Evolutionary conservation across 2,113 vertebrate genomes (phyloP), one percentile per base, ranked within the genome.

Genomic region (Silurus glanis): DNA sequence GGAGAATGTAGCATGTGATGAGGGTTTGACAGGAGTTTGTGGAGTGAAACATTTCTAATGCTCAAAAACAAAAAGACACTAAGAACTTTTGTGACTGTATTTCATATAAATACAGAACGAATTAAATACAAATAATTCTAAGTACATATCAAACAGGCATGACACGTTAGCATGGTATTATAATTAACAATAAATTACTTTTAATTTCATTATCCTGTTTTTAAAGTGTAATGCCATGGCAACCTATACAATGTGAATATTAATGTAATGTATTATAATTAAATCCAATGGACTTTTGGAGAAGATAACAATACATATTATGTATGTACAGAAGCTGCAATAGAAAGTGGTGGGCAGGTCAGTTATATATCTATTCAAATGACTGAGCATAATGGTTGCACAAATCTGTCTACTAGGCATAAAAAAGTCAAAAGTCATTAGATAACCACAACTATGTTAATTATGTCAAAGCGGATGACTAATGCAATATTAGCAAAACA

Each of bases 1-100:
- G 88, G 88, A 83, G 82, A 80, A 67, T 83, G 82, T 61, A 74
- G 88, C 80, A 85, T 91, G 89, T 91, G 83, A 93, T 91, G 90
- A 82, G 91, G 87, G 88, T 67, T 89, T 91, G 88, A 89, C 90
- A 86, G 89, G 84, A 69, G 72, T 85, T 76, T 83, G 87, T 58
- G 17, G 88, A 56, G 19, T 86, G 85, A 58, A 78, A 66, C 61
- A 83, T 51, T 51, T 80, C 67, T 58, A 80, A 53, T 66, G 82
- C 55, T 61, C 37, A 2, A 37, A 37, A 37, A 37, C 37, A 37
- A 37, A 37, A 37, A 2, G 37, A 37, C 37, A 37, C 37, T 2
- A 37, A 37, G 37, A 37, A 37, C 37, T 37, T 1, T 37, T 37
- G 37, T 37, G 37, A 37, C 1, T 37, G 37, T 37, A 3, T 37